phyloP scores from a whole-genome alignment of 2,888 invertebrate species.

The Drosophila barbarae region DNA sequence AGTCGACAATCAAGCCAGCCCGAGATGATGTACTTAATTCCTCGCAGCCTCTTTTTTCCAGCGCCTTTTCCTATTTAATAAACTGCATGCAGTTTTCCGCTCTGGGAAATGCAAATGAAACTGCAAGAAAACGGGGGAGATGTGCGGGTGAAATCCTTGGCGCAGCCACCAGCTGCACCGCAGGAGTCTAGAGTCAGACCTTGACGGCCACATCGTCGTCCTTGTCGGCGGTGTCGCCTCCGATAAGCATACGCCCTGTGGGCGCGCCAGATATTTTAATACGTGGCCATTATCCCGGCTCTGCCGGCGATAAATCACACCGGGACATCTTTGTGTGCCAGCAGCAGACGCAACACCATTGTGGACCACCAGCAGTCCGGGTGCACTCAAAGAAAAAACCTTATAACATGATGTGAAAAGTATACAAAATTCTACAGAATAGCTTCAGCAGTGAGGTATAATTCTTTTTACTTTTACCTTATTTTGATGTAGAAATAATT shows the following conservation, averaged over 20 bases:
- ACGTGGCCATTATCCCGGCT: slow-evolving; percentile 73
- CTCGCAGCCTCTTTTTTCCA: slow-evolving; percentile 10
- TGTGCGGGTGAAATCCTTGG: slow-evolving; percentile 43
- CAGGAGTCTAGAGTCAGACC: slow-evolving; percentile 73
- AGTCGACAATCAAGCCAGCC: slow-evolving; percentile 52
- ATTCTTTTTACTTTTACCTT: not conserved
- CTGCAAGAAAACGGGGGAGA: slow-evolving; percentile 25
- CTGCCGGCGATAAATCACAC: slow-evolving; percentile 71
- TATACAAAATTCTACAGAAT: too few relatives aligned
- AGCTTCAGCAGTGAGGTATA: too few relatives aligned
- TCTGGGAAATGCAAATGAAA: slow-evolving; percentile 53
- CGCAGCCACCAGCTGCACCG: slow-evolving; percentile 54
- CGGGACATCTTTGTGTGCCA: slow-evolving; percentile 74
- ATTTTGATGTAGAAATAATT: not conserved
- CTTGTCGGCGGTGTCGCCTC: slow-evolving; percentile 51
- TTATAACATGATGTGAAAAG: not conserved
- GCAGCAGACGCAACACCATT: slow-evolving; percentile 51
- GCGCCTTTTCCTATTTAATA: slow-evolving; percentile 62
- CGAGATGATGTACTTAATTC: slow-evolving; percentile 70
- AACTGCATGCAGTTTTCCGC: slow-evolving; percentile 55
- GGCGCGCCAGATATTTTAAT: slow-evolving; percentile 71
- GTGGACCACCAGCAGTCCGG: slow-evolving; percentile 23
- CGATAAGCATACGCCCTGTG: slow-evolving; percentile 70
- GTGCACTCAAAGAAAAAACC: not conserved
- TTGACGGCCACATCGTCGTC: slow-evolving; percentile 60